Evolutionary conservation across 2,113 vertebrate genomes (phyloP).

Genomic region (Manacus vitellinus): DNA sequence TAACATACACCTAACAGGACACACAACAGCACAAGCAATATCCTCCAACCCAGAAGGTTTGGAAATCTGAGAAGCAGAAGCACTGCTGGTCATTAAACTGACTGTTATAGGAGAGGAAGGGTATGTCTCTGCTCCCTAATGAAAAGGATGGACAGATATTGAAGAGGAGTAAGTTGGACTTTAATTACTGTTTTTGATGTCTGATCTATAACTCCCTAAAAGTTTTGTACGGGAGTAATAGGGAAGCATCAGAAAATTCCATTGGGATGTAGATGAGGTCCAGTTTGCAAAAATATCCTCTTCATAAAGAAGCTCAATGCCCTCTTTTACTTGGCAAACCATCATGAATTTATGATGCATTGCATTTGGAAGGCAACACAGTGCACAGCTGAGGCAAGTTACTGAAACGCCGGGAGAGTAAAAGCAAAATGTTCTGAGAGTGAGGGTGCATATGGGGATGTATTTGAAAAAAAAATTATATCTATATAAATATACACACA

Average conservation of each 20-base stretch:
- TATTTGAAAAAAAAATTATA: slow-evolving; percentile 60
- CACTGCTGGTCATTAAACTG: slow-evolving; percentile 34
- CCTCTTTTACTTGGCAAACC: slow-evolving; percentile 75
- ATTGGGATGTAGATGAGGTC: slow-evolving; percentile 76
- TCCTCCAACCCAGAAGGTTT: not conserved
- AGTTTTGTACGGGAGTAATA: slow-evolving; percentile 69
- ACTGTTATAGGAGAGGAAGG: slow-evolving; percentile 25
- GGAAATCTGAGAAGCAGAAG: slow-evolving; percentile 20
- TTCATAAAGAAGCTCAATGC: slow-evolving; percentile 73
- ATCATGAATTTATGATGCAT: slow-evolving; percentile 73
- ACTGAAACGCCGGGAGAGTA: slow-evolving; percentile 58
- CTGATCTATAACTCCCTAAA: slow-evolving; percentile 76
- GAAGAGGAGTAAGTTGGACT: slow-evolving; percentile 53
- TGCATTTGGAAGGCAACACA: slow-evolving; percentile 70
- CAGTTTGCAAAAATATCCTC: slow-evolving; percentile 76
- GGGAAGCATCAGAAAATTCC: slow-evolving; percentile 78
- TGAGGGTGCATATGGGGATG: slow-evolving; percentile 70
- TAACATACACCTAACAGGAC: not conserved
- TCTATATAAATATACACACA: slow-evolving; percentile 71
- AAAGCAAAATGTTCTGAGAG: slow-evolving; percentile 65
- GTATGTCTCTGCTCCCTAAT: slow-evolving; percentile 50
- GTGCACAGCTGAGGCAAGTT: slow-evolving; percentile 73
- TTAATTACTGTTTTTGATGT: slow-evolving; percentile 78
- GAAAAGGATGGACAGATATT: slow-evolving; percentile 69
- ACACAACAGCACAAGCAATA: not conserved